phyloP scores from a whole-genome alignment of 2,797 vertebrate species.

The Alectoris magna region DNA sequence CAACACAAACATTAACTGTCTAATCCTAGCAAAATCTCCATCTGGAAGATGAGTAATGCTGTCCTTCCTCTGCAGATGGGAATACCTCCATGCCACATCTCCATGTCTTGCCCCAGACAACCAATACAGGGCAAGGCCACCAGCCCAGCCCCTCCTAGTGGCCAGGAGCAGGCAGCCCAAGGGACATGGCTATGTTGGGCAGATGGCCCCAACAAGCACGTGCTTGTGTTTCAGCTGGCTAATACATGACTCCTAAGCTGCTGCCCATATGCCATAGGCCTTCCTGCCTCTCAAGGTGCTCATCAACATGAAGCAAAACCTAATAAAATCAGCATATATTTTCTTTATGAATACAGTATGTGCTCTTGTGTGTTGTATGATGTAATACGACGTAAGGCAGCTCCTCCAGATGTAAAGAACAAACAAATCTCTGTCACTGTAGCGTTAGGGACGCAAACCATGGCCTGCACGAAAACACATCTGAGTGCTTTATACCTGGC shows the following conservation, averaged over 20 bases:
- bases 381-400: fast-evolving
- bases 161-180: neutral
- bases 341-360: neutral
- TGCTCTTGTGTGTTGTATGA: fast-evolving
- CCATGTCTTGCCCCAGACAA: neutral
- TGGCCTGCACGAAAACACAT: fast-evolving
- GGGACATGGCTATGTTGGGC: fast-evolving
- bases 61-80: neutral
- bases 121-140: neutral
- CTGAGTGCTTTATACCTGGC: fast-evolving
- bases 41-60: neutral
- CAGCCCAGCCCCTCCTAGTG: neutral
- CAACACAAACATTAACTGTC: neutral
- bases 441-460: fast-evolving
- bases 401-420: fast-evolving
- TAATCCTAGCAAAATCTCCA: neutral
- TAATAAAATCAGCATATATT: fast-evolving
- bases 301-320: neutral
- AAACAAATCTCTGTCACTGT: neutral
- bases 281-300: neutral
- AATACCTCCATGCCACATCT: neutral
- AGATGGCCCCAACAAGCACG: neutral
- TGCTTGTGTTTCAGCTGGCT: fast-evolving
- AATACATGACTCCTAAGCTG: neutral
- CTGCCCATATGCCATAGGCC: neutral